A percentile compares a stretch with the other conserved stretches of the same genome.
Evolutionary conservation across 2,797 vertebrate genomes (phyloP).

Genomic region (Agapornis canus): DNA sequence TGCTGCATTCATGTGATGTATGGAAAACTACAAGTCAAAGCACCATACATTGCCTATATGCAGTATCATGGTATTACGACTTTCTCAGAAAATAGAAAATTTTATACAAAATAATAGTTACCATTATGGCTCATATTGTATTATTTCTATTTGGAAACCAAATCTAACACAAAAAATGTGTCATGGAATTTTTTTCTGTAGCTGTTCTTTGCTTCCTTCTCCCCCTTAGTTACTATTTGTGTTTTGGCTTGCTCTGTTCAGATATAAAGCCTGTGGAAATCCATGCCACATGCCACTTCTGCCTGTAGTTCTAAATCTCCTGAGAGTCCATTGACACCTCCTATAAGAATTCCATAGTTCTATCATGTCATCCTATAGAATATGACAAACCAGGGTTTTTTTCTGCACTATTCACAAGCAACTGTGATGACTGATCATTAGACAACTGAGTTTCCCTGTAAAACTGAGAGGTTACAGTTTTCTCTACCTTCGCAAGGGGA

Average conservation of each 20-base stretch:
- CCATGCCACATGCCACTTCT: not conserved
- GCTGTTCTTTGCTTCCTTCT: not conserved
- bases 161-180: not conserved
- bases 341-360: not conserved
- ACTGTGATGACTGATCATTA: not conserved
- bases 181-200: not conserved
- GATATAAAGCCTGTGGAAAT: not conserved
- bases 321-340: not conserved
- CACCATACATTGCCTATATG: fast-evolving
- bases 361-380: not conserved
- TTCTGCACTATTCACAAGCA: not conserved
- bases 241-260: not conserved
- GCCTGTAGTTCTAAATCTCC: not conserved
- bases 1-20: not conserved
- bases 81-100: not conserved
- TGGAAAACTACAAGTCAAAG: not conserved
- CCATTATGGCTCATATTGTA: not conserved
- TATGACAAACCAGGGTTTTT: not conserved
- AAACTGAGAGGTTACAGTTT: not conserved
- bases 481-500: not conserved
- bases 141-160: not conserved
- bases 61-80: not conserved
- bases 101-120: not conserved
- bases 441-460: not conserved
- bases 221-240: not conserved